These are phyloP conservation scores for Austrolebias charrua DNA, from an alignment of 2,797 vertebrate species.

Conservation along the genomic window DNA sequence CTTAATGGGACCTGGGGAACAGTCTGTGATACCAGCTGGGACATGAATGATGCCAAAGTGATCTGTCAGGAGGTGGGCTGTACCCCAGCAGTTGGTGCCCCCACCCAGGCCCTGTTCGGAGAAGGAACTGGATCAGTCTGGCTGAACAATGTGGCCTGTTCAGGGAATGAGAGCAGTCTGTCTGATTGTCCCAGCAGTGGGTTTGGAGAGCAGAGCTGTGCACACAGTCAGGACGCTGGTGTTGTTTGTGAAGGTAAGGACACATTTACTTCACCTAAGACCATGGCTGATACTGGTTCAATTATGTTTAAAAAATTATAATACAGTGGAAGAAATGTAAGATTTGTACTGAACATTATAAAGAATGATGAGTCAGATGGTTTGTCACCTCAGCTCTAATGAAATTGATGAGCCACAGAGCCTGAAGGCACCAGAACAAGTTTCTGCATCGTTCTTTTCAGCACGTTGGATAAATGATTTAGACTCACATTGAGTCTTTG, in stretches of 20 bases:
- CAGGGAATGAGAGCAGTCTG: slow-evolving; percentile 10
- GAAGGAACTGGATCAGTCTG: not conserved
- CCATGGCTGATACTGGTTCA: too few species aligned
- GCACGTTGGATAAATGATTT: too few species aligned
- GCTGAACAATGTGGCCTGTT: slow-evolving; percentile 6
- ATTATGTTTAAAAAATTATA: too few species aligned
- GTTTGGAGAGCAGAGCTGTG: slow-evolving; percentile 4
- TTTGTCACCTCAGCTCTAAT: too few species aligned
- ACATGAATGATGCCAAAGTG: not conserved
- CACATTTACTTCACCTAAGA: not conserved
- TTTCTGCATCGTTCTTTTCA: too few species aligned
- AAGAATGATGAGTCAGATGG: too few species aligned
- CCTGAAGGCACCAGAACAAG: too few species aligned
- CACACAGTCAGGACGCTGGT: not conserved
- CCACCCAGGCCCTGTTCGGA: not conserved
- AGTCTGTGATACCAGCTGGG: slow-evolving; percentile 21
- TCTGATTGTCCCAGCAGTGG: not conserved
- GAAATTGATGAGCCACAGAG: too few species aligned
- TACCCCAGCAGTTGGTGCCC: accelerated
- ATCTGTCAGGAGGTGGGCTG: slow-evolving; percentile 37
- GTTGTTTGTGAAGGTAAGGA: slow-evolving; percentile 31
- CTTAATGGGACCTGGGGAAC: slow-evolving; percentile 16
- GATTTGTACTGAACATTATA: too few species aligned
- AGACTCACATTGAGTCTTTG: too few species aligned
- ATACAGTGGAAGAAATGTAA: too few species aligned